A percentile compares a stretch with the other conserved stretches of the same genome.
These are phyloP conservation scores for Planococcus citri DNA, from an alignment of 1,140 invertebrate species.

Conservation along the genomic window DNA sequence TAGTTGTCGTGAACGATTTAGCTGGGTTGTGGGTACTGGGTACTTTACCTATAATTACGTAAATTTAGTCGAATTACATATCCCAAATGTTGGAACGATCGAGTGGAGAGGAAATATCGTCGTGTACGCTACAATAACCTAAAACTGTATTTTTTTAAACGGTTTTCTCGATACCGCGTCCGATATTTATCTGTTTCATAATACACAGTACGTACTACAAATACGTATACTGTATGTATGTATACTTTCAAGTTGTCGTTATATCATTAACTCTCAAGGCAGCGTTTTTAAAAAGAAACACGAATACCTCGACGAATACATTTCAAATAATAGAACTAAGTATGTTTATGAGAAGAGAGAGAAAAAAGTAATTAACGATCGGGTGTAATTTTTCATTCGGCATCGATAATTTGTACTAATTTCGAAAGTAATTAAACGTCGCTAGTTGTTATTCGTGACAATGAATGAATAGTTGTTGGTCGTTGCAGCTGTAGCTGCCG, in stretches of 20 bases:
- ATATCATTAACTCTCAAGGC: slow-evolving; percentile 18
- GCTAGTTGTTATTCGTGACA: slow-evolving; percentile 5
- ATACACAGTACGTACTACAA: background rate
- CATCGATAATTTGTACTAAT: slow-evolving; percentile 15
- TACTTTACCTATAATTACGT: too few species aligned
- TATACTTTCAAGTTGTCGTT: background rate
- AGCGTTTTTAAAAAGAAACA: background rate
- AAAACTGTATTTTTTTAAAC: background rate
- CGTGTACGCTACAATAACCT: too few species aligned
- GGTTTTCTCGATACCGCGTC: background rate
- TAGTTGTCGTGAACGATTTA: too few species aligned
- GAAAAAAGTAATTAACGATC: slow-evolving; percentile 1
- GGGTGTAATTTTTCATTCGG: slow-evolving; percentile 13
- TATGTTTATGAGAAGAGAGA: background rate
- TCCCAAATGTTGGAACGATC: too few species aligned
- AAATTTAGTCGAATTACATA: too few species aligned
- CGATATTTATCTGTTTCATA: background rate
- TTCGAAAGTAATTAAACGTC: slow-evolving; percentile 12
- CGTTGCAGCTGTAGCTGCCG: too few species aligned
- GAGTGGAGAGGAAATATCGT: too few species aligned
- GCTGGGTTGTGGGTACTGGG: too few species aligned
- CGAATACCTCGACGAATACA: background rate
- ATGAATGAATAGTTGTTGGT: background rate
- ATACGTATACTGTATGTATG: too few species aligned
- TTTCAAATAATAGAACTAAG: background rate